A percentile compares a stretch with the other conserved stretches of the same genome.
Conservation (phyloP, 1,140 invertebrate genomes). For the Euwallacea similis region DNA sequence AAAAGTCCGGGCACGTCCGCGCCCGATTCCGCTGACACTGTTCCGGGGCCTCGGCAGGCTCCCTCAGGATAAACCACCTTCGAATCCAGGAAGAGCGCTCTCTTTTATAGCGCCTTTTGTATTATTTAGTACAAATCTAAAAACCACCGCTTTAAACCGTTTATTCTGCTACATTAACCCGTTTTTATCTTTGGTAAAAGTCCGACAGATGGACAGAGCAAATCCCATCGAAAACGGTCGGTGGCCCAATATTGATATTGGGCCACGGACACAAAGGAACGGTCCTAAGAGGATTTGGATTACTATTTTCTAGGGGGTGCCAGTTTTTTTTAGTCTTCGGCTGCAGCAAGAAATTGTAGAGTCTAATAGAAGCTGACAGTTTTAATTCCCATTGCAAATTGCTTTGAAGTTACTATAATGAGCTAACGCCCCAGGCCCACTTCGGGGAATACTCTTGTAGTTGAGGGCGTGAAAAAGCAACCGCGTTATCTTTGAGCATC, state of each 20-base stretch:
- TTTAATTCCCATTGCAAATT: slow-evolving; percentile 28
- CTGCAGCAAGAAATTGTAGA: background rate
- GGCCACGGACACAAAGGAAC: slow-evolving; percentile 42
- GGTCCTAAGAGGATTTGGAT: slow-evolving; percentile 46
- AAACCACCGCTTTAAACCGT: slow-evolving; percentile 4
- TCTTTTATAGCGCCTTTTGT: slow-evolving; percentile 32
- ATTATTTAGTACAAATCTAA: slow-evolving; percentile 27
- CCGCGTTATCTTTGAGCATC: background rate
- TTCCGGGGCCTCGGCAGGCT: slow-evolving; percentile 44
- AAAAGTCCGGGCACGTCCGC: slow-evolving; percentile 50
- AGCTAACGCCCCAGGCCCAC: slow-evolving; percentile 18
- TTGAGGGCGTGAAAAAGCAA: slow-evolving; percentile 32
- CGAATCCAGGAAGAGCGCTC: slow-evolving; percentile 24
- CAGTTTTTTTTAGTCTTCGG: slow-evolving; percentile 3
- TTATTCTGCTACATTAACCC: slow-evolving; percentile 9
- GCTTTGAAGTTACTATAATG: slow-evolving; percentile 33
- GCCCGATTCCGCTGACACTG: slow-evolving; percentile 52
- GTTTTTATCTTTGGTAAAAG: slow-evolving; percentile 7
- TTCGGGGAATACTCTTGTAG: slow-evolving; percentile 1
- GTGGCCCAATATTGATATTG: slow-evolving; percentile 41
- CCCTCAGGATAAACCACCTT: slow-evolving; percentile 34
- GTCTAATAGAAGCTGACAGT: slow-evolving; percentile 26
- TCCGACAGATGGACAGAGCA: slow-evolving; percentile 30
- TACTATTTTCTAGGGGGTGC: slow-evolving; percentile 36
- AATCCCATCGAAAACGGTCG: slow-evolving; percentile 1